Percentiles rank a stretch among this genome's conserved stretches.
These are phyloP conservation scores for Nymphicus hollandicus DNA, from an alignment of 2,113 vertebrate species.

Conservation along the genomic window DNA sequence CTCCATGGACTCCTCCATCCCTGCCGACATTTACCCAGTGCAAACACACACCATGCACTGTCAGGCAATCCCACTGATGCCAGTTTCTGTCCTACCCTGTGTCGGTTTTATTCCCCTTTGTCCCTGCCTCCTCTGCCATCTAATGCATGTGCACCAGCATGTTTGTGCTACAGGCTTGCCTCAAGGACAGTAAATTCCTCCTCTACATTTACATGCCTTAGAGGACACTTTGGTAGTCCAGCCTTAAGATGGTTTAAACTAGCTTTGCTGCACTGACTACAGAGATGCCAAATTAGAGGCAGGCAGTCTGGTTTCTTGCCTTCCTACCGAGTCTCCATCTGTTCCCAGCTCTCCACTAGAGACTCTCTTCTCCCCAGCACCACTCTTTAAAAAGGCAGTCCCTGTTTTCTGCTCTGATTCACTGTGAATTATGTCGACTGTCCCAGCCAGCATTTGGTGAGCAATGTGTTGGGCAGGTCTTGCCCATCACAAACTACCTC, in stretches of 20 bases:
- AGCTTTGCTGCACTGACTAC: slow-evolving; percentile 1
- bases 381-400: not conserved
- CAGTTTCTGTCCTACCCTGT: not conserved
- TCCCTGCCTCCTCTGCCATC: not conserved
- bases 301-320: slow-evolving; percentile 40
- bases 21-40: rapidly evolving
- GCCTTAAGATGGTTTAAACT: not conserved
- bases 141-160: rapidly evolving
- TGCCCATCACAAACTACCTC: not conserved
- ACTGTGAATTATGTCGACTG: not conserved
- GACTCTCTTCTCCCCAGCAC: not conserved
- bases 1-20: not conserved
- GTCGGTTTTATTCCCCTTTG: not conserved
- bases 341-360: not conserved
- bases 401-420: slow-evolving; percentile 39
- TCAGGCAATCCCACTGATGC: not conserved
- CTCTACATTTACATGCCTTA: not conserved
- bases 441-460: not conserved
- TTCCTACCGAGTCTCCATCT: slow-evolving; percentile 21
- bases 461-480: not conserved
- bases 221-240: not conserved
- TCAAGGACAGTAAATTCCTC: not conserved
- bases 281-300: not conserved
- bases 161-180: not conserved
- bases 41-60: not conserved